Base-by-base conservation (phyloP, 92 coral and sea anemone genomes). In the Epizoanthus scotinus region DNA sequence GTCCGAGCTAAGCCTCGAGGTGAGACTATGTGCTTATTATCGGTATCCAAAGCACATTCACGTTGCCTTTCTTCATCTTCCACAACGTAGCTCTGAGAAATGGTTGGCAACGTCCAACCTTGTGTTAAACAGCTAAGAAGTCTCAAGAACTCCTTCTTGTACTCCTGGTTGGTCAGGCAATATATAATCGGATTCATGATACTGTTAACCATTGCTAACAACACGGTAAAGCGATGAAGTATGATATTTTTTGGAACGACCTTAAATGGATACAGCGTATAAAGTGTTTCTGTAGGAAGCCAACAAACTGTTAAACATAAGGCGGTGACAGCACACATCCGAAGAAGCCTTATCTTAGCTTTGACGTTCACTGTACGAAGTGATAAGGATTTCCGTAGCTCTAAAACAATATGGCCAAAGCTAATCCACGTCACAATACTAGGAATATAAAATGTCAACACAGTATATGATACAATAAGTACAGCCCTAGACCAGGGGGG, bases 311-410 rank as follows among this genome's bases (percentile, higher is more conserved):
- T 82, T n/a, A 89, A 67, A 31, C 78, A 78, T 40, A 89, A 82
- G 5, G 92, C 86, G 1, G 92, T 87, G 61, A 86, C 70, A 17
- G 92, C 89, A 38, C 92, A 89, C 92, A 86, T 89, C 87, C 89
- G 89, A 87, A 89, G 87, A 34, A 89, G 85, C 34, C 86, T 82
- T 59, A 66, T 55, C 69, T 86, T 86, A 38, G 73, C 36, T 27
- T 68, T 68, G 5, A 68, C 18, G 28, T 72, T 73, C 6, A 86
- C 36, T 25, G 77, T 44, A 8, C 34, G 70, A 58, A 67, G 79
- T 22, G 90, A 86, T 42, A 86, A 34, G 54, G 83, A 82, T 57
- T 59, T 52, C 24, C 29, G 19, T 27, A 19, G 26, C 31, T n/a
- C 29, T 42, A 68, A 0, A 86, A 80, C 75, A 62, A 86, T 86